phyloP scores from a whole-genome alignment of 1,140 invertebrate genomes.

The Seison nebaliae region DNA sequence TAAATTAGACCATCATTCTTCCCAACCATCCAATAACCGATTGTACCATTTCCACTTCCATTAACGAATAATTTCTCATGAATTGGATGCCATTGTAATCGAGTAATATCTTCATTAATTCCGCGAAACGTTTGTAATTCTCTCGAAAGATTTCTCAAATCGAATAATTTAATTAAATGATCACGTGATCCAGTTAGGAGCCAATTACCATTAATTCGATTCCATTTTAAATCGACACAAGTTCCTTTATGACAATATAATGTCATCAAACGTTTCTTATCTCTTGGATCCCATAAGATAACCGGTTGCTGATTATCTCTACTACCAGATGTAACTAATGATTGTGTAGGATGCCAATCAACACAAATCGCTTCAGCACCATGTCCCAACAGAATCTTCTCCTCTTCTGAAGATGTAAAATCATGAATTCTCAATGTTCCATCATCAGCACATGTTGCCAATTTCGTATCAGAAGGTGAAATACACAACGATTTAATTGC shows the following conservation, averaged over 20 bases:
- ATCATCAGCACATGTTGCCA: conserved; percentile 94
- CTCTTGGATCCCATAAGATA: conserved; percentile 95
- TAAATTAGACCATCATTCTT: conserved; percentile 26
- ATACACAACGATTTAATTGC: conserved; percentile 41
- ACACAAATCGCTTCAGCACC: conserved; percentile 97
- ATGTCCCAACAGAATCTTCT: conserved; percentile 74
- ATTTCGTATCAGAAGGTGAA: conserved; percentile 88
- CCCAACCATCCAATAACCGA: conserved; percentile 94
- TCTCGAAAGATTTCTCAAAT: conserved; percentile 64
- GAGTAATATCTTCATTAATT: conserved; percentile 80
- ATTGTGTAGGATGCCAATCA: conserved; percentile 95
- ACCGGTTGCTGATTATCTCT: conserved; percentile 99
- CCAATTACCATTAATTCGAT: conserved; percentile 86
- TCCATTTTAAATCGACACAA: conserved; percentile 96
- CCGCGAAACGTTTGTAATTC: conserved; percentile 86
- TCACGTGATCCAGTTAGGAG: conserved; percentile 87
- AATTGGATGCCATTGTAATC: conserved; percentile 78
- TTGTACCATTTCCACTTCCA: conserved; percentile 81
- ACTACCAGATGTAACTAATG: conserved; percentile 78
- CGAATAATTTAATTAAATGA: conserved; percentile 87
- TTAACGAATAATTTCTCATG: conserved; percentile 83
- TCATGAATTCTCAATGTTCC: conserved; percentile 94
- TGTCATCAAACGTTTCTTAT: conserved; percentile 43
- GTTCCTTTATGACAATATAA: conserved; percentile 61
- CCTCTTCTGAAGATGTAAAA: conserved; percentile 81